Base-by-base conservation (phyloP, 1,140 invertebrate species). In the Atopsyche davidsoni region DNA sequence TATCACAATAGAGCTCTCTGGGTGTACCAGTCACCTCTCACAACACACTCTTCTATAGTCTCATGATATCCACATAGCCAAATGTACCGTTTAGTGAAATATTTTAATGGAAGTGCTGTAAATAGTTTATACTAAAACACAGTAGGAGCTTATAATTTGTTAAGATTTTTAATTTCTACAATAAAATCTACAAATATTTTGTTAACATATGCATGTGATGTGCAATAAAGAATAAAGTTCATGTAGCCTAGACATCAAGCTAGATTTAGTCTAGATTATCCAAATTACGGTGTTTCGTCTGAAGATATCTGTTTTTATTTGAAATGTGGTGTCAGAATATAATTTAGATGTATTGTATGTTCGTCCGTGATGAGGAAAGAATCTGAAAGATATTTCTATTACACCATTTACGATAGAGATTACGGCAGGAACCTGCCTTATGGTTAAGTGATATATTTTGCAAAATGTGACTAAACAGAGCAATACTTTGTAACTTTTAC, bases 401-500 rank as follows among this genome's bases (percentile, higher is more conserved):
- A 40, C 24, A 35, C 24, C 28, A 36, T 52, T 46, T 11, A 38
- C 25, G 51, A 46, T 52, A 44, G 28, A 43, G 32, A 42, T 18
- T 36, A 49, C 39, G 24, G 35, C 31, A 22, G 40, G 24, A 11
- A 49, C 22, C 47, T 44, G 49, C 57, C 44, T 56, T 63, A 62
- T 65, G 63, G 62, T 67, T 71, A 66, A 75, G 76, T 79, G 76
- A 79, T 80, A 79, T 78, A 77, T 78, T 54, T 79, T 76, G 72
- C 68, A 77, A 79, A 72, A 77, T 78, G 75, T 78, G 76, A 78
- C 75, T 77, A 78, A 76, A 74, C 66, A 70, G 78, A 80, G 77
- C 77, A 80, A 79, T 79, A 80, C 76, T 73, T 75, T 77, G 72
- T 77, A 79, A 75, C 75, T 76, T 75, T 70, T 76, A 77, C 68